Base-by-base conservation (phyloP, 2,888 invertebrate genomes). In the Strigamia maritima region DNA sequence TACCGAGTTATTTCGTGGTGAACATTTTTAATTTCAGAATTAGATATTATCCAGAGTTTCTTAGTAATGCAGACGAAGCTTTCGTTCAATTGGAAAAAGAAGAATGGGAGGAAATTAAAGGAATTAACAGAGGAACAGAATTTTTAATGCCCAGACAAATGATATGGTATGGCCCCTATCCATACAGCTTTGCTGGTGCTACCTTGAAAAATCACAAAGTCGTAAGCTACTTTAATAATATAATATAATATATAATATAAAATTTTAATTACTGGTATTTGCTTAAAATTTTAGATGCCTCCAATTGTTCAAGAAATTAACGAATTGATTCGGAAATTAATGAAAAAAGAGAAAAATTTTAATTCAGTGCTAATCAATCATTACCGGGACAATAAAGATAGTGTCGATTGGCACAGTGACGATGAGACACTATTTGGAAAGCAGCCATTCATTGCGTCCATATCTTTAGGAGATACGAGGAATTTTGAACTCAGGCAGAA, bases 321-420 rank as follows among this genome's bases (percentile, higher is more conserved):
- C 80, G 81, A 84, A 6, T 81, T 82, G 19, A 6, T 77, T 12
- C 19, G 44, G 1, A 24, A 49, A 77, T 8, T 16, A 77, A 16
- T 75, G 19, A 24, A 24, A 14, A 22, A 8, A 19, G 22, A 16
- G 38, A 40, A 16, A 44, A 83, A 83, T 40, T 87, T 87, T 82
- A 88, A 88, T 82, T 87, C 88, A 16, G 85, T 88, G 79, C 84
- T 87, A 75, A 83, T 87, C 74, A 88, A 87, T 81, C 83, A 87
- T 38, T 88, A 88, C 81, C 84, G 87, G 31, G 85, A 87, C 82
- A 87, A 86, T 2, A 85, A 87, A 80, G 87, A 88, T 81, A 84
- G 84, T 81, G 85, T 87, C 22, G 84, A 85, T 44, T 88, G 88
- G 88, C 88, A 88, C 81, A 83, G 85, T 77, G 88, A 88, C 81